These are phyloP conservation scores for Acromyrmex echinatior DNA, from an alignment of 1,140 invertebrate species.

Conservation along the genomic window DNA sequence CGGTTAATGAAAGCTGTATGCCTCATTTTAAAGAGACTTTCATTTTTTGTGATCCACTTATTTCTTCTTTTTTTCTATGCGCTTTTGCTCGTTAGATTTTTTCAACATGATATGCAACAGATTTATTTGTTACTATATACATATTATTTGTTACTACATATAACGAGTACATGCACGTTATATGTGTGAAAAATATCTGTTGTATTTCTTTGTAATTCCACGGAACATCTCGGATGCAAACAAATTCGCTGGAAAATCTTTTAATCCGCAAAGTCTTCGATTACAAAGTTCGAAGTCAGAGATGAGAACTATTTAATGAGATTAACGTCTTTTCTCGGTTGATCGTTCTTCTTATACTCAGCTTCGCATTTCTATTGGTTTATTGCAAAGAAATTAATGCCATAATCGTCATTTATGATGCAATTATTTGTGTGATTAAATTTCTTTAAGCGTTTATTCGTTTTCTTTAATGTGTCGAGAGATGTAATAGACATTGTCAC, in stretches of 20 bases:
- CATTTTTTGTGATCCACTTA: slow-evolving; percentile 10
- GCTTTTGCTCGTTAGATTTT: neutral
- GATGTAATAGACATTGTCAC: slow-evolving; percentile 19
- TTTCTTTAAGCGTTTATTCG: slow-evolving; percentile 18
- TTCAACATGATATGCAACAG: neutral
- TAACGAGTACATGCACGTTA: too few relatives aligned
- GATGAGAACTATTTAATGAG: slow-evolving; percentile 8
- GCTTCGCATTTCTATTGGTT: neutral
- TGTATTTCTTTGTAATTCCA: neutral
- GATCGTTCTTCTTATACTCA: neutral
- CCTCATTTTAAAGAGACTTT: slow-evolving; percentile 32
- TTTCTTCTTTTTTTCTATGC: neutral
- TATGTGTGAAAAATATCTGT: neutral
- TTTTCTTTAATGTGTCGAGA: neutral
- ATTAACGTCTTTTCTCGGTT: slow-evolving; percentile 12
- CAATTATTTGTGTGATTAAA: slow-evolving; percentile 37
- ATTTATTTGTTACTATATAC: neutral
- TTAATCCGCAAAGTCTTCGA: neutral
- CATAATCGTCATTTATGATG: slow-evolving; percentile 1
- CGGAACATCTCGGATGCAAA: neutral
- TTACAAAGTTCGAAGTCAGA: slow-evolving; percentile 5
- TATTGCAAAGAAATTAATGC: slow-evolving; percentile 7
- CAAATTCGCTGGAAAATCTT: slow-evolving; percentile 1
- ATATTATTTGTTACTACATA: too few relatives aligned
- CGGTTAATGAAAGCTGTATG: slow-evolving; percentile 25